Base-by-base conservation (phyloP, 2,797 vertebrate genomes). In the Mustela erminea region DNA sequence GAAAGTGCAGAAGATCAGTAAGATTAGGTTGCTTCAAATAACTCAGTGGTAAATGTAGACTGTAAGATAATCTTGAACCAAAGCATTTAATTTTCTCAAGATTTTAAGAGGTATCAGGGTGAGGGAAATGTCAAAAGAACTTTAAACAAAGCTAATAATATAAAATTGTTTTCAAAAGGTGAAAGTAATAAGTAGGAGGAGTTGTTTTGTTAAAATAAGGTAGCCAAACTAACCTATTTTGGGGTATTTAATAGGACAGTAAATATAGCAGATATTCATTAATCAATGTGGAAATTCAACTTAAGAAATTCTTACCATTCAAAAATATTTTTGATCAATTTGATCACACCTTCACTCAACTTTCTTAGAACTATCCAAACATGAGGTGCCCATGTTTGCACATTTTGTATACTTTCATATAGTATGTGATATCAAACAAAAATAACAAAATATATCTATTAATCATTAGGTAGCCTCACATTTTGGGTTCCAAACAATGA, bases 261-360 rank as follows among this genome's bases (percentile, higher is more conserved):
- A 62, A 52, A 56, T 8, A 5, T 3, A 90, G 6, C 9, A 20
- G 3, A 9, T 64, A 54, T 43, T 83, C 58, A 83, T 72, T 64
- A 95, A 41, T 9, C 5, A 64, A 35, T 49, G 64, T 86, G n/a
- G 13, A 60, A 29, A 38, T 81, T 35, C 75, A 43, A 68, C 1
- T 86, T 54, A 62, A 81, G 62, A 56, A 23, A 38, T 60, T 92
- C 49, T 70, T 52, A 72, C 56, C 32, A 87, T 66, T 70, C 32
- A 90, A 90, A 94, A 52, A n/a, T 86, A 29, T 60, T 91, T 88
- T 96, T 92, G 20, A 92, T 85, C 68, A 56, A 43, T 56, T 3
- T 72, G 10, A 86, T 75, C 2, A 87, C 82, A 84, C 74, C 12
- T 78, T 84, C 2, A 2, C 2, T 78, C 68, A 72, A 60, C 20